These are phyloP conservation scores for Tenthredo mesomela DNA, from an alignment of 2,888 invertebrate genomes.

Conservation along the genomic window DNA sequence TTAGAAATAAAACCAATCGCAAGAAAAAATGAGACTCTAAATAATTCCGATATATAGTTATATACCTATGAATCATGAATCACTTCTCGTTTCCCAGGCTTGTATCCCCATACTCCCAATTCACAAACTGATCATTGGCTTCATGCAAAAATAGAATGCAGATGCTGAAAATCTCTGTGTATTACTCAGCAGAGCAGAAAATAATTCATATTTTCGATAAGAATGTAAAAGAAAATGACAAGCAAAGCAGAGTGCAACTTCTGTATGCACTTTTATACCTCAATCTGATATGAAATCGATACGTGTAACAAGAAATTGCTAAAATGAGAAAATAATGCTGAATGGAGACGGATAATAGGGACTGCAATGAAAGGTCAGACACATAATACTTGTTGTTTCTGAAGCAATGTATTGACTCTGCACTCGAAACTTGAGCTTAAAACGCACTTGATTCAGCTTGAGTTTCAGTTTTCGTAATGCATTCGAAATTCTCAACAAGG, in stretches of 20 bases:
- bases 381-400: constrained; percentile 31
- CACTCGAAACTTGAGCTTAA: constrained; percentile 25
- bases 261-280: constrained; percentile 8
- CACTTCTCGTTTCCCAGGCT: neutral
- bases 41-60: neutral
- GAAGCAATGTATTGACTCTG: constrained; percentile 6
- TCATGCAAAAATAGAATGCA: neutral
- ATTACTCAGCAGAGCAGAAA: neutral
- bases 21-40: constrained; percentile 24
- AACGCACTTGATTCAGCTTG: constrained; percentile 25
- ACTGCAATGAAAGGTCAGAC: neutral
- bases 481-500: neutral
- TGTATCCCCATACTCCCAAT: neutral
- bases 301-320: neutral
- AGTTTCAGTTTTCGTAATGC: constrained; percentile 11
- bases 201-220: neutral
- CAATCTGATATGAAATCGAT: constrained; percentile 11
- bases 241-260: neutral
- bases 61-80: neutral
- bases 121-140: neutral
- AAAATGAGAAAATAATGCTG: neutral
- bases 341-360: neutral
- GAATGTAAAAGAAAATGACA: neutral
- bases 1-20: constrained; percentile 69
- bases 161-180: neutral